Base-by-base conservation (phyloP, 53 echinoderm and acorn worm genomes). In the Henricia sp. region DNA sequence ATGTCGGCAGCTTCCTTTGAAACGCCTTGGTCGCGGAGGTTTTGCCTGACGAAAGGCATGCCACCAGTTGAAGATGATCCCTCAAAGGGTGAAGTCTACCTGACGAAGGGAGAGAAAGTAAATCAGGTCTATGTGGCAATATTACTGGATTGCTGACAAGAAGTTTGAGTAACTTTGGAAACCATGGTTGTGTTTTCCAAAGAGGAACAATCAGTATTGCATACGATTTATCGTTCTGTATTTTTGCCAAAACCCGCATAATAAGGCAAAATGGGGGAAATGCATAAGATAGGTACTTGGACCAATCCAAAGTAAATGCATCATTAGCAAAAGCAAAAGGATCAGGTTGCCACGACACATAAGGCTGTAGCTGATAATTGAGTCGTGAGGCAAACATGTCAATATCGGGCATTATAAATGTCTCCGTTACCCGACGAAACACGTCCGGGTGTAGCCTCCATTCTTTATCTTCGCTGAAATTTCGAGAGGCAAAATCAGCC, bases 331-430 rank as follows among this genome's bases (percentile, higher is more conserved):
- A n/a, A n/a, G n/a, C n/a, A n/a, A n/a, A n/a, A n/a, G n/a, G n/a
- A n/a, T n/a, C 1, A 19, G 91, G 83, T 1, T 38, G 29, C 90
- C 85, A 85, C 24, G 85, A 75, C 16, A 85, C 67, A 41, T 82
- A 90, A 44, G 11, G 43, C 5, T 29, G 32, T 12, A 90, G 30
- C 52, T 90, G 86, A 0, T 33, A 24, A 44, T 85, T 90, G 24
- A 90, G 35, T 26, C 90, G 14, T 12, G 78, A 85, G 3, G 90
- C 85, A 71, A 90, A 90, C 4, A 86, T n/a, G 55, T 86, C 86
- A 40, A 86, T 74, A 27, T 86, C 74, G 1, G 86, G 86, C 28
- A 23, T n/a, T 6, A 34, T 19, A 27, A 86, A 3, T 57, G n/a
- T n/a, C n/a, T 17, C 30, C 29, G 26, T 21, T 19, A 86, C 74